phyloP scores from a whole-genome alignment of 2,797 vertebrate genomes.

The Gymnodraco acuticeps region DNA sequence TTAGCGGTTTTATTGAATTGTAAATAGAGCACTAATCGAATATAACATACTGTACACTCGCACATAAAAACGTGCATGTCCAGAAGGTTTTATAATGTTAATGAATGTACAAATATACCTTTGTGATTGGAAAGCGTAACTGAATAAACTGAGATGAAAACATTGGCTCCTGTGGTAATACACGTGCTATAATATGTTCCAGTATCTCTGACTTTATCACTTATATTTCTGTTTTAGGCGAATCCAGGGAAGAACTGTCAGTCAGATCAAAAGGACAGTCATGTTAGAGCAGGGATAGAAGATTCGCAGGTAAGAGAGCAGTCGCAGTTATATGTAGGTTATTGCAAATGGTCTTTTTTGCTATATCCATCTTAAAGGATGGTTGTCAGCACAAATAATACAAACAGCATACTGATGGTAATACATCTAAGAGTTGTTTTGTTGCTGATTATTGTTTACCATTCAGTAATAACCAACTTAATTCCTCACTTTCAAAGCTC shows the following conservation, averaged over 20 bases:
- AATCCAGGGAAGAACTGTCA: not conserved
- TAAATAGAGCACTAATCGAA: slow-evolving; percentile 72
- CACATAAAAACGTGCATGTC: slow-evolving; percentile 75
- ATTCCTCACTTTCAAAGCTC: not conserved
- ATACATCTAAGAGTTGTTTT: not conserved
- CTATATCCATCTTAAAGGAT: not conserved
- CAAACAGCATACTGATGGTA: not conserved
- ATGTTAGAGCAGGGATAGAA: slow-evolving; percentile 39
- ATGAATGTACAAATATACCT: slow-evolving; percentile 73
- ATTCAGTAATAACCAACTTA: not conserved
- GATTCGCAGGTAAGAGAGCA: slow-evolving; percentile 26
- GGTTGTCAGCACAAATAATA: not conserved
- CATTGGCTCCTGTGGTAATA: slow-evolving; percentile 19
- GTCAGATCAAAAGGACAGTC: slow-evolving; percentile 12
- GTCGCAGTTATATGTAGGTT: not conserved
- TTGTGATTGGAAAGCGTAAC: slow-evolving; percentile 70
- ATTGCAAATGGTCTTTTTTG: not conserved
- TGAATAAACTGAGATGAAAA: slow-evolving; percentile 59
- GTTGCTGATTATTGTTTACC: not conserved
- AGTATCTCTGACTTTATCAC: not conserved
- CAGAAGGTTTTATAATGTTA: slow-evolving; percentile 72
- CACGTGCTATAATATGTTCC: not conserved
- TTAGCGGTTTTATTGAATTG: slow-evolving; percentile 60
- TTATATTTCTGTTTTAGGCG: slow-evolving; percentile 19
- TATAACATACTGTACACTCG: slow-evolving; percentile 63